Base-by-base conservation (phyloP, 1,140 invertebrate species). In the Bombus haemorrhoidalis region DNA sequence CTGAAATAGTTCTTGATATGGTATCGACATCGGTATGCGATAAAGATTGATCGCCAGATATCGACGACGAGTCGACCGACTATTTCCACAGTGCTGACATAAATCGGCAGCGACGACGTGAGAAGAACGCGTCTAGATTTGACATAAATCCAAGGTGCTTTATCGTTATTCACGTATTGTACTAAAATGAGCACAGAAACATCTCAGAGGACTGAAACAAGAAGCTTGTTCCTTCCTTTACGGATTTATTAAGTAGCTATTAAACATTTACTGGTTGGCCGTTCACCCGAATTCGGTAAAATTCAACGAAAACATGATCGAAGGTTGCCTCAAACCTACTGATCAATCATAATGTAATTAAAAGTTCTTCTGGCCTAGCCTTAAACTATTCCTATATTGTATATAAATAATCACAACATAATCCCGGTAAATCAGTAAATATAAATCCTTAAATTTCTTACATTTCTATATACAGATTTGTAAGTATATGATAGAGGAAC, bases 11-110 rank as follows among this genome's bases (percentile, higher is more conserved):
- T 57, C 32, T 68, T 81, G 78, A 69, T 68, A 73, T 43, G 43
- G 9, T 71, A 12, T 8, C 72, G 82, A 80, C 77, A 92, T 93
- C 83, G 91, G 91, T 92, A 92, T 92, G 92, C 92, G 92, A 92
- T 92, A 93, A 91, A 92, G 89, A 92, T 89, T 87, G 84, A 84
- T 92, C 84, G 87, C 82, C 62, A 78, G 79, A 88, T 89, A 85
- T 76, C 87, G 64, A 89, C 71, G 86, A 85, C 68, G 37, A 71
- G 88, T 80, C 73, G 88, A 71, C 68, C 53, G 86, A 89, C 81
- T 89, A 86, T 91, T 87, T 81, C 34, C 72, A 75, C 83, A 83
- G 87, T 89, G 84, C 75, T 80, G 73, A 68, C 64, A 59, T 69
- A 86, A 82, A 71, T 81, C 71, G 71, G 69, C 37, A 53, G 41